Evolutionary conservation across 2,113 vertebrate species (phyloP).

Genomic region (Mola mola): DNA sequence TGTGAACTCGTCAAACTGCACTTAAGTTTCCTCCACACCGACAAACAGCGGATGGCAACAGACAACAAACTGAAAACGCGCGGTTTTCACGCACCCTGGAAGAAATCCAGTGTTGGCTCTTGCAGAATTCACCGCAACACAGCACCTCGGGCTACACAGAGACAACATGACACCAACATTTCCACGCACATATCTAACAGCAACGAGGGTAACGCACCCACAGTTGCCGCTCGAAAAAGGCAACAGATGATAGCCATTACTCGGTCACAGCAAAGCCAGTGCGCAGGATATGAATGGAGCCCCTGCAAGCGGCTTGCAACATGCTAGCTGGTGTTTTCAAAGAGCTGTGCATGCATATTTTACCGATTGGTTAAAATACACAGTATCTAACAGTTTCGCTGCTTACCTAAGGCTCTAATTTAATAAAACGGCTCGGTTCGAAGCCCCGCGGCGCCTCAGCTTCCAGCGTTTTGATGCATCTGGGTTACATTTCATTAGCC

Average conservation of each 20-base stretch:
- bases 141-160: not conserved
- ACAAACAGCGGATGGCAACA: slow-evolving; percentile 37
- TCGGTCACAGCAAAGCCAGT: slow-evolving; percentile 58
- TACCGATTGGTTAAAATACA: not conserved
- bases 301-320: slow-evolving; percentile 65
- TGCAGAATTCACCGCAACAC: slow-evolving; percentile 1
- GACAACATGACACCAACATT: not conserved
- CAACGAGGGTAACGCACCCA: not conserved
- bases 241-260: slow-evolving; percentile 65
- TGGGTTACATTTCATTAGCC: slow-evolving; percentile 73
- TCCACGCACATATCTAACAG: not conserved
- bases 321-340: slow-evolving; percentile 68
- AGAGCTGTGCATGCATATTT: slow-evolving; percentile 44
- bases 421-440: slow-evolving; percentile 6
- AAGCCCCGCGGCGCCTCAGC: not conserved
- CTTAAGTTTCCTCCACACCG: not conserved
- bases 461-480: slow-evolving; percentile 44
- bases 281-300: slow-evolving; percentile 81
- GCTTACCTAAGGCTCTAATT: not conserved
- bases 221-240: slow-evolving; percentile 38
- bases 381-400: not conserved
- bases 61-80: slow-evolving; percentile 77
- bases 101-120: slow-evolving; percentile 17
- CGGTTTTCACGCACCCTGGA: slow-evolving; percentile 63
- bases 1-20: not conserved